A percentile compares a stretch with the other conserved stretches of the same genome.
phyloP scores from a whole-genome alignment of 2,888 invertebrate species.

The Synanthedon formicaeformis region DNA sequence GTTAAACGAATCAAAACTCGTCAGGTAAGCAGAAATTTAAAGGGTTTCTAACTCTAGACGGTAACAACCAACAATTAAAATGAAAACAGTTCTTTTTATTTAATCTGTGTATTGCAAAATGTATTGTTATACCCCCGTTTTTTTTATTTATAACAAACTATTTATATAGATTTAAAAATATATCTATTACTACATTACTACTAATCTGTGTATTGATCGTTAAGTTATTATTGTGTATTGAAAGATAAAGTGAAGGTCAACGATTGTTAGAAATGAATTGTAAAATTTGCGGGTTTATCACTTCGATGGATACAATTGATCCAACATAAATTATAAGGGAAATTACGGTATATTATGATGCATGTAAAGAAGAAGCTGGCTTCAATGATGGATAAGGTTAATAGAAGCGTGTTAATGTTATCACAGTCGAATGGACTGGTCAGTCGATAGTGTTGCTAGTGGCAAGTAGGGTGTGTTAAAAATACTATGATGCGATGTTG shows the following conservation, averaged over 20 bases:
- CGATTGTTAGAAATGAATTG: neutral
- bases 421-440: neutral
- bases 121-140: no score
- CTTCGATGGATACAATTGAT: no score
- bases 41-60: no score
- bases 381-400: neutral
- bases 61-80: no score
- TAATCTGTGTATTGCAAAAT: no score
- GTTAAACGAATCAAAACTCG: no score
- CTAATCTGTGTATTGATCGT: conserved; percentile 2
- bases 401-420: neutral
- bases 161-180: neutral
- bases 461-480: conserved; percentile 45
- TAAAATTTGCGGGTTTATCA: neutral
- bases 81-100: no score
- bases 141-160: neutral
- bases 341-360: neutral
- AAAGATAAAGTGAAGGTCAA: neutral
- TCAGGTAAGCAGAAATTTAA: no score
- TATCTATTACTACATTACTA: neutral
- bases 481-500: conserved; percentile 43
- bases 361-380: neutral
- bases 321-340: neutral
- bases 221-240: conserved; percentile 4
- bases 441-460: conserved; percentile 1